Percentiles rank a stretch among this genome's conserved stretches.
phyloP scores from a whole-genome alignment of 2,797 vertebrate species.

The Enteromius trimaculatus region DNA sequence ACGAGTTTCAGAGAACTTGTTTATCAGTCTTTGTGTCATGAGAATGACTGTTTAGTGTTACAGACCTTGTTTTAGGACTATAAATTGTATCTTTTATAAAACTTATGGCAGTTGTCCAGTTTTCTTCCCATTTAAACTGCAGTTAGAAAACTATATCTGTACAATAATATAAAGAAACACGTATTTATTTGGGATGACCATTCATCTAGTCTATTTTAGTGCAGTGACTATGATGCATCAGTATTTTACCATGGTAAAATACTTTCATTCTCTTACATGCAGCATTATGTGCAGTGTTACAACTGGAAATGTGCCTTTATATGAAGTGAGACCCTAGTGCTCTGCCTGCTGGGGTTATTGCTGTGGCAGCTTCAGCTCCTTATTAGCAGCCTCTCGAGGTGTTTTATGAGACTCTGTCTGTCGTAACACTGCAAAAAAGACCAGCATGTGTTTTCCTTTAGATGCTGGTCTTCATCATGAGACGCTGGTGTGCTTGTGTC shows the following conservation, averaged over 20 bases:
- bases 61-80: neutral
- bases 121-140: neutral
- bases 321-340: neutral
- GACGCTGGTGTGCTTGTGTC: conserved; percentile 19
- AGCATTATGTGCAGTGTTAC: neutral
- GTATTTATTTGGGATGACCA: neutral
- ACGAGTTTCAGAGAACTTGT: neutral
- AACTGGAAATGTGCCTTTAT: neutral
- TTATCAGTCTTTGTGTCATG: neutral
- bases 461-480: neutral
- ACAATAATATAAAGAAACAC: neutral
- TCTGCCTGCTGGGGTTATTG: conserved; percentile 18
- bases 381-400: conserved; percentile 37
- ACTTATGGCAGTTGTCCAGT: neutral
- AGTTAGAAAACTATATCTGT: neutral
- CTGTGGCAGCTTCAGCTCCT: conserved; percentile 4
- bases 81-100: neutral
- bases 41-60: neutral
- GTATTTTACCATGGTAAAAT: neutral
- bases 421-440: conserved; percentile 9
- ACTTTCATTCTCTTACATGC: neutral
- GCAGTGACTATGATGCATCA: neutral
- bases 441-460: conserved; percentile 28
- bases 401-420: conserved; percentile 14
- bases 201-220: neutral